Evolutionary conservation across 1,140 invertebrate genomes (phyloP).

Genomic region (Neodiprion virginianus): DNA sequence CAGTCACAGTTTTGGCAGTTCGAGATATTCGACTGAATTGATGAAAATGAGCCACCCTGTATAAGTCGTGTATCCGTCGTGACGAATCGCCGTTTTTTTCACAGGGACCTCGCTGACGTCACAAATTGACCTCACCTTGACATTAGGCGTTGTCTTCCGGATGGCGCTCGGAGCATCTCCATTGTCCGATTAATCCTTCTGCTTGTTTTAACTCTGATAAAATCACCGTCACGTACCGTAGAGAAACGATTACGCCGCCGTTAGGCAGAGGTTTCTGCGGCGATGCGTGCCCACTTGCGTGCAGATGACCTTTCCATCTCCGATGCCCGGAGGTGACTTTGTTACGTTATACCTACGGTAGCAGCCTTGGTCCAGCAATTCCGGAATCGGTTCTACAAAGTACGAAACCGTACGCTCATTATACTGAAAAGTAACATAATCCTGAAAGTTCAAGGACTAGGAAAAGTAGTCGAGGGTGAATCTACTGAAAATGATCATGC

Average conservation of each 20-base stretch:
- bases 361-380: neutral
- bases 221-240: neutral
- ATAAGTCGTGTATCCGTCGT: too few relatives aligned
- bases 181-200: neutral
- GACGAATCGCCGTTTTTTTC: too few relatives aligned
- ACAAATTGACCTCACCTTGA: neutral
- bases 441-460: too few relatives aligned
- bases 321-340: neutral
- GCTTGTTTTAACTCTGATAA: neutral
- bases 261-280: neutral
- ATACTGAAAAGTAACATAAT: too few relatives aligned
- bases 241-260: too few relatives aligned
- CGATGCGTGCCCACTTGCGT: neutral
- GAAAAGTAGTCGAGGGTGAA: too few relatives aligned
- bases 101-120: neutral
- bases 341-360: neutral
- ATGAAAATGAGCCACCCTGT: too few relatives aligned
- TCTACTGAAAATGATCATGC: too few relatives aligned
- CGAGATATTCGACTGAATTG: too few relatives aligned
- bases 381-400: too few relatives aligned
- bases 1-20: too few relatives aligned
- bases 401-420: too few relatives aligned
- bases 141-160: neutral
- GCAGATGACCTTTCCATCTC: neutral
- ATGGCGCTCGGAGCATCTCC: neutral